These are phyloP conservation scores for Elymnias hypermnestra DNA, from an alignment of 1,140 invertebrate species.

Conservation along the genomic window DNA sequence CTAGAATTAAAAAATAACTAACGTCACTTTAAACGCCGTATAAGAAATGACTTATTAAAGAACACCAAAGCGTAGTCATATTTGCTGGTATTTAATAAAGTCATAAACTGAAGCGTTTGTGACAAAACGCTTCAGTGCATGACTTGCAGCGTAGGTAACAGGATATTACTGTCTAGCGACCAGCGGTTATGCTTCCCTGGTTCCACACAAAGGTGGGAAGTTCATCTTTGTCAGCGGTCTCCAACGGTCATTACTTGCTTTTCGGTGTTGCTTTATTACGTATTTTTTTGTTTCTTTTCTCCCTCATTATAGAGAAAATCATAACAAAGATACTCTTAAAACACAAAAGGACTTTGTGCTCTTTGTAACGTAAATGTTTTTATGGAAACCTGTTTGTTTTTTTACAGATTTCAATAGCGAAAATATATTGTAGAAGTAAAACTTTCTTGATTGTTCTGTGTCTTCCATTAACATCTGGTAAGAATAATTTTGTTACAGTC, in stretches of 20 bases:
- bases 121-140: constrained; percentile 14
- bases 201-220: constrained; percentile 44
- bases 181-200: constrained; percentile 44
- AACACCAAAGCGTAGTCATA: too few species aligned
- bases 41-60: too few species aligned
- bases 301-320: constrained; percentile 15
- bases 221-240: constrained; percentile 40
- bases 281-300: constrained; percentile 18
- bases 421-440: too few species aligned
- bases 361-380: background rate
- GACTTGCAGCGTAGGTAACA: constrained; percentile 30
- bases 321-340: background rate
- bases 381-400: too few species aligned
- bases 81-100: too few species aligned
- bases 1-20: too few species aligned
- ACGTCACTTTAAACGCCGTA: too few species aligned
- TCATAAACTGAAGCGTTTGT: background rate
- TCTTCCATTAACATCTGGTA: too few species aligned
- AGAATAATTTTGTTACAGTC: too few species aligned
- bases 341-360: background rate
- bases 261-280: constrained; percentile 29
- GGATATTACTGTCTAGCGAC: constrained; percentile 49
- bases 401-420: too few species aligned
- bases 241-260: constrained; percentile 35
- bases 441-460: too few species aligned